These are phyloP conservation scores for Ivindomyrus marchei DNA, from an alignment of 2,113 vertebrate species.

Conservation along the genomic window DNA sequence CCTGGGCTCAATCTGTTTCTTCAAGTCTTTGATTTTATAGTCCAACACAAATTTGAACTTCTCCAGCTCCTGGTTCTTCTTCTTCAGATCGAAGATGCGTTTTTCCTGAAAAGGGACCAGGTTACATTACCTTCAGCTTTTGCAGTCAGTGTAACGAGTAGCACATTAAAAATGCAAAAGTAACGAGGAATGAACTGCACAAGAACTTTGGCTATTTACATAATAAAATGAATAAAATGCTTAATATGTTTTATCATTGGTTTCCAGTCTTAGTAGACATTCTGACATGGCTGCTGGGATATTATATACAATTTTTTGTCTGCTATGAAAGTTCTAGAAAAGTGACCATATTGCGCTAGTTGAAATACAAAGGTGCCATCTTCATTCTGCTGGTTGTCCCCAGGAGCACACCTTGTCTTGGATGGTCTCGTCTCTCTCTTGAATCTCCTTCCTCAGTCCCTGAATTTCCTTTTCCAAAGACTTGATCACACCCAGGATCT, in stretches of 20 bases:
- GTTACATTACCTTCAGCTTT: background rate
- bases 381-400: background rate
- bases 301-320: background rate
- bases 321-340: background rate
- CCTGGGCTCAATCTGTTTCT: constrained; percentile 70
- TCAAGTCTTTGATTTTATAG: constrained; percentile 73
- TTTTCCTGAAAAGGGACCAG: constrained; percentile 62
- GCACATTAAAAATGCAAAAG: background rate
- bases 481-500: constrained; percentile 69
- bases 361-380: background rate
- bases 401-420: constrained; percentile 73
- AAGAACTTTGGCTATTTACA: background rate
- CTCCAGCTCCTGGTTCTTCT: constrained; percentile 78
- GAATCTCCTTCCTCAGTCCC: constrained; percentile 73
- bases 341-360: background rate
- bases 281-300: background rate
- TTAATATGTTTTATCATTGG: background rate
- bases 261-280: background rate
- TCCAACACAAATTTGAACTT: constrained; percentile 77
- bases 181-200: background rate
- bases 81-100: constrained; percentile 69
- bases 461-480: constrained; percentile 75
- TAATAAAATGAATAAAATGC: background rate
- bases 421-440: constrained; percentile 69
- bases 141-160: background rate